Evolutionary conservation across 1,140 invertebrate species (phyloP).

Genomic region (Druon quercuslanigerum): DNA sequence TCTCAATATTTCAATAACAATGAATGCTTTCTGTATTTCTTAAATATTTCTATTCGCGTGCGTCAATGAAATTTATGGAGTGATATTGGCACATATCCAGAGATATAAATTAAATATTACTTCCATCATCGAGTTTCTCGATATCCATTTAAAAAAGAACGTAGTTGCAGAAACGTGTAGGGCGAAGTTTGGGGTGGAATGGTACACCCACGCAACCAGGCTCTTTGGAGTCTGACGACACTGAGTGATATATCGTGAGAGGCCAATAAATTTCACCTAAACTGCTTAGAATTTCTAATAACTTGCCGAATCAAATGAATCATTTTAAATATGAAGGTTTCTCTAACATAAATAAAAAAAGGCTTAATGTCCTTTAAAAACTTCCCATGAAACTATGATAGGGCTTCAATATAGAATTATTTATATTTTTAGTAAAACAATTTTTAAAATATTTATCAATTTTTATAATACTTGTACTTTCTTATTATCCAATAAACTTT

Average conservation of each 20-base stretch:
- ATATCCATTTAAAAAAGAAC: slow-evolving; percentile 9
- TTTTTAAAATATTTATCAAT: no score
- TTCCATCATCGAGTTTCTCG: slow-evolving; percentile 13
- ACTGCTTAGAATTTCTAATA: not conserved
- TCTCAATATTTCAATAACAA: no score
- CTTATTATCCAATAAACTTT: no score
- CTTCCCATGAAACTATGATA: no score
- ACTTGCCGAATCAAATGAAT: not conserved
- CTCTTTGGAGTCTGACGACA: not conserved
- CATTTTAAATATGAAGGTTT: not conserved
- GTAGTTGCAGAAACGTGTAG: not conserved
- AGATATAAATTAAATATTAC: slow-evolving; percentile 21
- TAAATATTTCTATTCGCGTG: no score
- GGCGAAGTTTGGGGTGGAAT: not conserved
- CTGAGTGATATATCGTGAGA: not conserved
- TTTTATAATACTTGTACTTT: no score
- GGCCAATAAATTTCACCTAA: not conserved
- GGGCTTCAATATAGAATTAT: no score
- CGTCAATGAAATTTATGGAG: not conserved
- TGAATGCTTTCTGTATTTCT: no score
- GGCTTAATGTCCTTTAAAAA: no score
- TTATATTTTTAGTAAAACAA: no score
- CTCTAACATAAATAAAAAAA: not conserved
- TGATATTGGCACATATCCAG: slow-evolving; percentile 17
- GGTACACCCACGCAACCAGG: not conserved